Evolutionary conservation across 92 coral and sea anemone genomes (phyloP).

Genomic region (Umimayanthus chanpuru): DNA sequence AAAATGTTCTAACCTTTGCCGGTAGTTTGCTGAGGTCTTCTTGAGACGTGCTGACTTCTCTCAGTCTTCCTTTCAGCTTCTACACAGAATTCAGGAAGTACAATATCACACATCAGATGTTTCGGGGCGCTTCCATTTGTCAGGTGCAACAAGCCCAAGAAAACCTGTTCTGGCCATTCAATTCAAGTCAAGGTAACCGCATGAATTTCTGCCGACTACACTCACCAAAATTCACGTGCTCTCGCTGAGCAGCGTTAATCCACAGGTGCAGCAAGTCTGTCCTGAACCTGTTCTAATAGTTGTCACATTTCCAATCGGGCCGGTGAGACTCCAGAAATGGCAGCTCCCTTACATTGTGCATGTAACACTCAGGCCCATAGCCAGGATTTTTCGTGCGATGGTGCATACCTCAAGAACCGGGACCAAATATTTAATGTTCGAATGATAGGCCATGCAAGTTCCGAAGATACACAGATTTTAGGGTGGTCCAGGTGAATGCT

Average conservation of each 20-base stretch:
- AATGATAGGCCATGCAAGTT: too few relatives aligned
- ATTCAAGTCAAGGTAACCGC: not conserved
- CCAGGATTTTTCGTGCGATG: too few relatives aligned
- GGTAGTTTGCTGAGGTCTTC: constrained; percentile 82
- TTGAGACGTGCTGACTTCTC: constrained; percentile 78
- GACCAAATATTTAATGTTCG: too few relatives aligned
- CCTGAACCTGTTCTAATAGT: too few relatives aligned
- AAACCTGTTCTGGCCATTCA: not conserved
- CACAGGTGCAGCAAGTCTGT: too few relatives aligned
- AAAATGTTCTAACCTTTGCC: constrained; percentile 62
- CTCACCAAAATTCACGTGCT: not conserved
- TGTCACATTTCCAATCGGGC: too few relatives aligned
- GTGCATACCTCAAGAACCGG: too few relatives aligned
- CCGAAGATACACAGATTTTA: too few relatives aligned
- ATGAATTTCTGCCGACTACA: not conserved
- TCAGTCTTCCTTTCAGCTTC: constrained; percentile 77
- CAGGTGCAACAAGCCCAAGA: not conserved
- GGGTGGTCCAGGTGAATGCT: too few relatives aligned
- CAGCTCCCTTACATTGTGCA: too few relatives aligned
- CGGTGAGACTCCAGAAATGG: too few relatives aligned
- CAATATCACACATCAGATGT: not conserved
- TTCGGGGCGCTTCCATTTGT: not conserved
- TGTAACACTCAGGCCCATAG: too few relatives aligned
- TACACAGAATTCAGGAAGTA: constrained; percentile 22
- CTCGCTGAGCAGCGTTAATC: not conserved